These are phyloP conservation scores for Loripinus fragilis DNA, from an alignment of 2,888 invertebrate genomes.

Conservation along the genomic window DNA sequence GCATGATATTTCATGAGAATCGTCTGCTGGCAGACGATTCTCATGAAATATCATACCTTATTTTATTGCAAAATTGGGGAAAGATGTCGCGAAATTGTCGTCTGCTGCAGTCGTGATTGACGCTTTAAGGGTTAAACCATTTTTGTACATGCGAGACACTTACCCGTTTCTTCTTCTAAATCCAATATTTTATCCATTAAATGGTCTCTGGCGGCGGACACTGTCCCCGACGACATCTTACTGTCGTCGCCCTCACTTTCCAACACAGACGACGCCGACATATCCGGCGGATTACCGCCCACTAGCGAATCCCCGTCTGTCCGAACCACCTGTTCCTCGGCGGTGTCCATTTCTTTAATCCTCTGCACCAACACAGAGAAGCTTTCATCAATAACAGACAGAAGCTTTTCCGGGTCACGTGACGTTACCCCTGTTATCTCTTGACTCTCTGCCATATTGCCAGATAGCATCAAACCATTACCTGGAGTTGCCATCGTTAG, in stretches of 20 bases:
- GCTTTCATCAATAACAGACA: conserved; percentile 49
- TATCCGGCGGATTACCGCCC: conserved; percentile 20
- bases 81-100: too few species aligned
- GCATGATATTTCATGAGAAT: too few species aligned
- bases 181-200: conserved; percentile 92
- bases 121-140: too few species aligned
- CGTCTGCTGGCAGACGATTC: too few species aligned
- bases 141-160: conserved; percentile 59
- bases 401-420: conserved; percentile 51
- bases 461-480: conserved; percentile 16
- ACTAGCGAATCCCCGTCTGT: conserved; percentile 34
- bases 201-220: neutral
- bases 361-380: conserved; percentile 46
- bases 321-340: conserved; percentile 80
- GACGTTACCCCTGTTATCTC: conserved; percentile 9
- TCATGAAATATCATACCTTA: too few species aligned
- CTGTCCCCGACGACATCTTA: neutral
- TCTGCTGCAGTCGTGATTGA: too few species aligned
- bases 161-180: conserved; percentile 92
- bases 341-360: conserved; percentile 86
- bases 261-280: neutral
- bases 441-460: conserved; percentile 19
- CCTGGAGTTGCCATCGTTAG: conserved; percentile 5
- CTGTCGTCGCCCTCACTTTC: conserved; percentile 21
- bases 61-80: too few species aligned